These are phyloP conservation scores for Ambastaia sidthimunki DNA, from an alignment of 2,797 vertebrate genomes.

Conservation along the genomic window DNA sequence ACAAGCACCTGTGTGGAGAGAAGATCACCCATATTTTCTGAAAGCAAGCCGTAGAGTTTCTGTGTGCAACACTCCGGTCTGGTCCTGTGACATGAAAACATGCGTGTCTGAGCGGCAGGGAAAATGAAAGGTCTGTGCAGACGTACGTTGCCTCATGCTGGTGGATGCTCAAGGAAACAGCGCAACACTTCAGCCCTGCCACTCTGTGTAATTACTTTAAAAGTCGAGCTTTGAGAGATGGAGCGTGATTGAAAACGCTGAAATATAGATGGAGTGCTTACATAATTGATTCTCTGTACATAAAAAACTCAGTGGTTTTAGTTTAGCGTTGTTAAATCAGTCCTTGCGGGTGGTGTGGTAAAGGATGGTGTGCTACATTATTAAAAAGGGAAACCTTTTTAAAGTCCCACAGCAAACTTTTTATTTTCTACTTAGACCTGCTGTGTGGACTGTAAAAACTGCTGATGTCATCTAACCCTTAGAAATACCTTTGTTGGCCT, in stretches of 20 bases:
- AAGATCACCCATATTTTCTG: slow-evolving; percentile 12
- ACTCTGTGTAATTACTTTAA: slow-evolving; percentile 32
- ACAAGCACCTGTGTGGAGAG: slow-evolving; percentile 41
- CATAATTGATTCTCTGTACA: slow-evolving; percentile 56
- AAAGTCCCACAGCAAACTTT: too few relatives aligned
- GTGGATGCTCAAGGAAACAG: not conserved
- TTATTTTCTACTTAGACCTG: not conserved
- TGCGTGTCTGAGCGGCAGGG: slow-evolving; percentile 6
- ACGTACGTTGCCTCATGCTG: slow-evolving; percentile 1
- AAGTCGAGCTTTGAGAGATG: slow-evolving; percentile 18
- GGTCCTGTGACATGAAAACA: not conserved
- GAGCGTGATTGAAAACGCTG: slow-evolving; percentile 48
- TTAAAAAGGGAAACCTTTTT: not conserved
- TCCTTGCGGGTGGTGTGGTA: not conserved
- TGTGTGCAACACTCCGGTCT: not conserved
- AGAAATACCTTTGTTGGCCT: too few relatives aligned
- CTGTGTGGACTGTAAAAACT: not conserved
- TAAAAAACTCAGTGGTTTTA: slow-evolving; percentile 28
- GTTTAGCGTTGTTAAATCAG: not conserved
- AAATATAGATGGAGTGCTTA: slow-evolving; percentile 51
- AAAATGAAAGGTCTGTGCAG: not conserved
- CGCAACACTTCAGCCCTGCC: not conserved
- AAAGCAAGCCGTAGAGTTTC: not conserved
- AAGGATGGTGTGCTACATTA: not conserved
- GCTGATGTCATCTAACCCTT: too few relatives aligned